Evolutionary conservation across 2,797 vertebrate species (phyloP).

Genomic region (Australoheros facetus): DNA sequence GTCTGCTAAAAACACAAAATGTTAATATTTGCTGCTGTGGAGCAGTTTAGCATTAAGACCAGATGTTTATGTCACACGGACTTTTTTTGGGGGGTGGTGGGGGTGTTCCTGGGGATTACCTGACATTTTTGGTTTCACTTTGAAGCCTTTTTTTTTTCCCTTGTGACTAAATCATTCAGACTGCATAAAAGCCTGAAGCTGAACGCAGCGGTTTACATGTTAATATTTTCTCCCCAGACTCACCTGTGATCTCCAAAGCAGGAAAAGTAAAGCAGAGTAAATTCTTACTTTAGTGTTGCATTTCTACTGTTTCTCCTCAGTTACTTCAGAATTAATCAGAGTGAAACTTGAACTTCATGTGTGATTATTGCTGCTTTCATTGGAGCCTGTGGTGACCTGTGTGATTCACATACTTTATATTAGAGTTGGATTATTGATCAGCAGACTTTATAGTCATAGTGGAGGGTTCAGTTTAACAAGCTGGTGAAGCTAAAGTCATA

Average conservation of each 20-base stretch:
- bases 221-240: background rate
- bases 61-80: too few species aligned
- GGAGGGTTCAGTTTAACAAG: background rate
- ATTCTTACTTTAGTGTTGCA: background rate
- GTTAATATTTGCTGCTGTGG: too few species aligned
- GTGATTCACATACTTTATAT: background rate
- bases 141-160: background rate
- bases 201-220: fast-evolving
- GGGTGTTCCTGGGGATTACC: background rate
- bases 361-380: background rate
- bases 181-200: fast-evolving
- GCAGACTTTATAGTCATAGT: fast-evolving
- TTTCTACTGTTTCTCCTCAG: background rate
- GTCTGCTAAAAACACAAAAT: too few species aligned
- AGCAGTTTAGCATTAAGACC: too few species aligned
- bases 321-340: background rate
- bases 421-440: background rate
- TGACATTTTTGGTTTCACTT: background rate
- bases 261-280: background rate
- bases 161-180: background rate
- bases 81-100: too few species aligned
- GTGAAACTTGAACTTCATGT: fast-evolving
- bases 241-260: background rate
- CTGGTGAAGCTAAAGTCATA: fast-evolving
- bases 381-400: fast-evolving